Base-by-base conservation (phyloP, 2,888 invertebrate genomes). In the Meghimatium bilineatum region DNA sequence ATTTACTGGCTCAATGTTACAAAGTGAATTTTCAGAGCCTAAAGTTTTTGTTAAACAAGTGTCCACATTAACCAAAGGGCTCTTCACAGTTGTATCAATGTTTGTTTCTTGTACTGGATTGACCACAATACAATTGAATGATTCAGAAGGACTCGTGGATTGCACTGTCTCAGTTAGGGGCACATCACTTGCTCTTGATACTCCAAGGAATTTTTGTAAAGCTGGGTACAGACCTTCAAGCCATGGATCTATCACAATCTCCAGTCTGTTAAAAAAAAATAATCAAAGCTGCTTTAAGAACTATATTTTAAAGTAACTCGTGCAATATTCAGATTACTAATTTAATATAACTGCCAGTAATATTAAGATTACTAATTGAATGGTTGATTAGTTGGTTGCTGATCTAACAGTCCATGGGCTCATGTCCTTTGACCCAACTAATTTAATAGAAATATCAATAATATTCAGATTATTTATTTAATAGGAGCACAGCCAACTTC, bases 211-310 rank as follows among this genome's bases (percentile, higher is more conserved):
- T 36, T 85, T 87, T 83, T 91, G 91, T 17, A 94, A 84, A 17
- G 93, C 92, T 67, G 91, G 89, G 89, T 92, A 94, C 32, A 95
- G 87, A 86, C 92, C 92, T 84, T 94, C 94, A 71, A 95, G 93
- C 95, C 95, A 95, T 0, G 95, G 95, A 86, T 95, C 95, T 26
- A 89, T 93, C 17, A 93, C 94, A 26, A 93, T 87, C 88, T 95
- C 95, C 71, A 95, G 89, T 12, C 95, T 94, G 83, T 60, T 84
- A 85, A 78, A 67, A 44, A 36, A 80, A 60, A 26, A 14, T n/a
- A n/a, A n/a, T n/a, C 20, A 79, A n/a, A n/a, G n/a, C n/a, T n/a
- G n/a, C n/a, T n/a, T n/a, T n/a, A n/a, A n/a, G n/a, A 69, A 52
- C 3, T 34, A 44, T 17, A 69, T 66, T n/a, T n/a, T n/a, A 34